Conservation (phyloP, 1,140 invertebrate genomes). For the Arion vulgaris region DNA sequence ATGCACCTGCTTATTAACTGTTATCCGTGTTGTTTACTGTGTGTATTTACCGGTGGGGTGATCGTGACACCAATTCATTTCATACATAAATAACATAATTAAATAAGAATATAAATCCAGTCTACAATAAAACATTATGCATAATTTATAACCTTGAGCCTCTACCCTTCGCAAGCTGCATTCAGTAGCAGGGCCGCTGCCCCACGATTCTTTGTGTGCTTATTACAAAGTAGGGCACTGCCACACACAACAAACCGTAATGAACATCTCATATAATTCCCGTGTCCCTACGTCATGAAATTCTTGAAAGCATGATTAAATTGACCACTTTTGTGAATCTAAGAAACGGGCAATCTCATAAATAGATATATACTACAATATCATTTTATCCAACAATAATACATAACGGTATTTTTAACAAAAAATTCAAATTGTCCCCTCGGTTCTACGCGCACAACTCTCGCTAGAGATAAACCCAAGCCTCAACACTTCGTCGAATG, state of each 20-base stretch:
- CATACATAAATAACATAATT: background rate
- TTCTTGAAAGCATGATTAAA: background rate
- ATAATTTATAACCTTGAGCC: slow-evolving; percentile 29
- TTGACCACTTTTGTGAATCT: background rate
- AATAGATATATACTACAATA: background rate
- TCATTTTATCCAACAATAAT: background rate
- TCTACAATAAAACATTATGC: background rate
- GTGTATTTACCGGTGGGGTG: background rate
- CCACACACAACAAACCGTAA: slow-evolving; percentile 43
- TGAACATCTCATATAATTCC: background rate
- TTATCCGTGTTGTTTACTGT: background rate
- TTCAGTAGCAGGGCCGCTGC: slow-evolving; percentile 11
- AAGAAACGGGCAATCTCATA: background rate
- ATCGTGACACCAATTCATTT: background rate
- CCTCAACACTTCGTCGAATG: slow-evolving; percentile 11
- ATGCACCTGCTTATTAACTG: background rate
- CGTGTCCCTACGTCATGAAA: background rate
- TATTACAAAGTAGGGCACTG: slow-evolving; percentile 30
- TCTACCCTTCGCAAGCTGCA: slow-evolving; percentile 15
- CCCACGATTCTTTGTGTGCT: slow-evolving; percentile 32
- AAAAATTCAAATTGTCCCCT: slow-evolving; percentile 7
- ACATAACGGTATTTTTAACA: background rate
- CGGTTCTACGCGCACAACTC: slow-evolving; percentile 1
- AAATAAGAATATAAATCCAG: slow-evolving; percentile 7
- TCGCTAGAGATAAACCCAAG: slow-evolving; percentile 9